Base-by-base conservation (phyloP, 2,888 invertebrate species). In the Timema podura region DNA sequence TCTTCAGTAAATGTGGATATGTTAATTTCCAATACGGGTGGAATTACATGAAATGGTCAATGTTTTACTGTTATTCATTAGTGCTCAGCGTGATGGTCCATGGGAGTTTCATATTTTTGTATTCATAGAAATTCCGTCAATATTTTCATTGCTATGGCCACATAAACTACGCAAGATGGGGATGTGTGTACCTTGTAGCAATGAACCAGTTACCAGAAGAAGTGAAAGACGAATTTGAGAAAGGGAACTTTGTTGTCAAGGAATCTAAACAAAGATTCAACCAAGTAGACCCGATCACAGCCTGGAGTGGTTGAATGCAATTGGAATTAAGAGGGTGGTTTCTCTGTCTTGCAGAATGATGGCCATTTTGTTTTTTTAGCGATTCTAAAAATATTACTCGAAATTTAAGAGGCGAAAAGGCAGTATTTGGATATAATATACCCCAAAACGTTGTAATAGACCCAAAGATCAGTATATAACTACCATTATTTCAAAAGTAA, bases 161-260 rank as follows among this genome's bases (percentile, higher is more conserved):
- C 59, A 54, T 57, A 6, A 67, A 68, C 59, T 68, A 68, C 46
- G 54, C 68, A n/a, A 68, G 45, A 51, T 68, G 54, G 57, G 68
- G 68, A 54, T 51, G 57, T 46, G 68, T 68, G 68, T 68, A 51
- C n/a, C 57, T 68, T 13, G 51, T 57, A 57, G 57, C 54, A 68
- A 51, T 68, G 68, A 54, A 68, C 68, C 54, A 68, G n/a, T 51
- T 68, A 68, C 68, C 68, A 54, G 44, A 68, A 68, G 54, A 68
- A 68, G 30, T 51, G 13, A 57, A 57, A 49, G 57, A 51, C 46
- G 54, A 51, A 68, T 68, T 68, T 68, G 46, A 59, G 59, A 59
- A 54, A 57, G 68, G 68, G 16, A 51, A 68, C 51, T 68, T 68
- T 68, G 68, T 68, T 49, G 68, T 68, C 54, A 68, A 67, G 13